Evolutionary conservation across 2,113 vertebrate species (phyloP).

Genomic region (Pachypanchax playfairii): DNA sequence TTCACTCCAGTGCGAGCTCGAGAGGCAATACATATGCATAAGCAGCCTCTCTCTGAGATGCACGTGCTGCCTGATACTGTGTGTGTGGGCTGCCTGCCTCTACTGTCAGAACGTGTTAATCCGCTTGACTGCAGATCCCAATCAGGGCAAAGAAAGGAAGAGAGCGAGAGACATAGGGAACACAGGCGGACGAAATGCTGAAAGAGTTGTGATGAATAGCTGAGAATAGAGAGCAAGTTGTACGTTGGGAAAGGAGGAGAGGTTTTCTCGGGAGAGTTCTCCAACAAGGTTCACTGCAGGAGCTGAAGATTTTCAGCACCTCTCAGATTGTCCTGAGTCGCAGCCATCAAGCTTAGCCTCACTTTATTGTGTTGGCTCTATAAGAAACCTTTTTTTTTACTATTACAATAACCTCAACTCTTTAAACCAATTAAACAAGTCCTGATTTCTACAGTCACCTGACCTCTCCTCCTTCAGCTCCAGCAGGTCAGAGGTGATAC

Average conservation of each 20-base stretch:
- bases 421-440: slow-evolving; percentile 3
- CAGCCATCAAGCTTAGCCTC: background rate
- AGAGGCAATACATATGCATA: slow-evolving; percentile 68
- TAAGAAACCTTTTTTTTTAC: slow-evolving; percentile 10
- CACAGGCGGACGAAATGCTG: slow-evolving; percentile 39
- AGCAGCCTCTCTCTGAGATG: slow-evolving; percentile 56
- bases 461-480: background rate
- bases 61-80: slow-evolving; percentile 60
- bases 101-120: slow-evolving; percentile 83
- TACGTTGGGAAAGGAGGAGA: slow-evolving; percentile 31
- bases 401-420: background rate
- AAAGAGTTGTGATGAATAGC: slow-evolving; percentile 42
- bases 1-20: slow-evolving; percentile 62
- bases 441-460: background rate
- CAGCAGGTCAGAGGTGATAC: slow-evolving; percentile 12
- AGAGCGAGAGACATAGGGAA: slow-evolving; percentile 52
- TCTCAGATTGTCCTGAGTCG: slow-evolving; percentile 20
- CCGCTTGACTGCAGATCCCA: slow-evolving; percentile 82
- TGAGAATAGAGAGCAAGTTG: slow-evolving; percentile 25
- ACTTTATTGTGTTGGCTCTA: slow-evolving; percentile 9
- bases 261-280: slow-evolving; percentile 39
- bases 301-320: slow-evolving; percentile 37
- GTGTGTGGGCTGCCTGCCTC: slow-evolving; percentile 71
- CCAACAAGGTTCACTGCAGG: slow-evolving; percentile 14
- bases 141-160: slow-evolving; percentile 72